Evolutionary conservation across 2,888 invertebrate genomes (phyloP).

Genomic region (Drosophila basisetae): DNA sequence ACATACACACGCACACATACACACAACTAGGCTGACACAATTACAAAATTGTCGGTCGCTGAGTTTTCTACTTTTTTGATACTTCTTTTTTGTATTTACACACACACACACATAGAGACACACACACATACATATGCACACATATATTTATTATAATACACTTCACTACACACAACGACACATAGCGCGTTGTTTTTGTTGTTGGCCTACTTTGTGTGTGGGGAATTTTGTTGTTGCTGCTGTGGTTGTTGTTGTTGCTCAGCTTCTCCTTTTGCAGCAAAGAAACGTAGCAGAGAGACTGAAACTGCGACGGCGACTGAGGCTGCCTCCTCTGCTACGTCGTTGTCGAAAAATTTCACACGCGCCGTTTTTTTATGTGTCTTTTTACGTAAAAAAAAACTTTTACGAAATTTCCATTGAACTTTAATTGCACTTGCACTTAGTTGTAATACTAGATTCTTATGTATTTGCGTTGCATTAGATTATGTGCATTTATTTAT

Average conservation of each 20-base stretch:
- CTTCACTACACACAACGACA: constrained; percentile 55
- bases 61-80: constrained; percentile 64
- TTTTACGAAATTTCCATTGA: constrained; percentile 57
- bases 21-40: constrained; percentile 64
- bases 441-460: constrained; percentile 28
- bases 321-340: constrained; percentile 53
- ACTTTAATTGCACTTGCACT: constrained; percentile 59
- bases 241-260: constrained; percentile 55
- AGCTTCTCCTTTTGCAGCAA: constrained; percentile 65
- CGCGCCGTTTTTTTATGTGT: constrained; percentile 70
- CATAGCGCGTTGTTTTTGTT: constrained; percentile 66
- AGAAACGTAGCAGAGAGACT: constrained; percentile 49
- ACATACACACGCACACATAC: constrained; percentile 16
- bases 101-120: constrained; percentile 18
- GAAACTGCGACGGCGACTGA: constrained; percentile 9
- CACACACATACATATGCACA: constrained; percentile 10
- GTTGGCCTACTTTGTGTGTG: constrained; percentile 81
- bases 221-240: constrained; percentile 58
- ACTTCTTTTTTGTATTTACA: constrained; percentile 53
- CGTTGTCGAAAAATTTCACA: constrained; percentile 75
- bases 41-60: constrained; percentile 67
- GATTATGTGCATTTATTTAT: constrained; percentile 45
- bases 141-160: constrained; percentile 58
- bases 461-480: constrained; percentile 48
- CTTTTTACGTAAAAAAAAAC: constrained; percentile 71